Evolutionary conservation across 2,797 vertebrate genomes (phyloP).

Genomic region (Xerus rutilus): DNA sequence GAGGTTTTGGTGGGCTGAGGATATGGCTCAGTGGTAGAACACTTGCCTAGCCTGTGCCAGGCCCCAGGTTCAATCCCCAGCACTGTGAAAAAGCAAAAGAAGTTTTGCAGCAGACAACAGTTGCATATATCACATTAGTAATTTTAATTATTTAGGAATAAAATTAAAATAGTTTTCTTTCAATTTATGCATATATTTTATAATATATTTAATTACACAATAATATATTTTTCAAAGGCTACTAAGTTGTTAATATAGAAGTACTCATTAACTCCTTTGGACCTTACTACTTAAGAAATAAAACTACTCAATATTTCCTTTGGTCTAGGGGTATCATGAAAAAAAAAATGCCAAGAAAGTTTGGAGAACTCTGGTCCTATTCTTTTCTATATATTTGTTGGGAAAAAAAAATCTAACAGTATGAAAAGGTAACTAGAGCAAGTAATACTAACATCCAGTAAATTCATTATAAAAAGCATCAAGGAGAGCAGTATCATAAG

Average conservation of each 20-base stretch:
- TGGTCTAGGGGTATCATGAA: neutral
- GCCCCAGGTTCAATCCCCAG: too few relatives aligned
- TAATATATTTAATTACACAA: neutral
- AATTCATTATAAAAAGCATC: neutral
- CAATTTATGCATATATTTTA: neutral
- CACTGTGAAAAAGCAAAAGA: neutral
- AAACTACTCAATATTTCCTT: constrained; percentile 10
- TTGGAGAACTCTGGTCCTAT: neutral
- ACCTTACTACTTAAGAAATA: neutral
- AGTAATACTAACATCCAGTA: neutral
- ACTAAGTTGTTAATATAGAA: neutral
- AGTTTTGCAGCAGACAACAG: neutral
- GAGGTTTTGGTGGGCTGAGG: neutral
- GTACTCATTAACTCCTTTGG: neutral
- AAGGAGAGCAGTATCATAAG: neutral
- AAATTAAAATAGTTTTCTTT: constrained; percentile 31
- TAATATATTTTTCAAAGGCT: neutral
- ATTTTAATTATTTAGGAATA: constrained; percentile 1
- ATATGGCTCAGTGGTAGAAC: too few relatives aligned
- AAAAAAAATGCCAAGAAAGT: constrained; percentile 4
- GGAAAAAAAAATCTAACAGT: neutral
- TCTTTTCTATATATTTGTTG: neutral
- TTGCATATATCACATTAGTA: neutral
- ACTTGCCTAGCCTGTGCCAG: too few relatives aligned
- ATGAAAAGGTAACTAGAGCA: neutral